Base-by-base conservation (phyloP, 2,888 invertebrate genomes). In the Blastobasis lacticolella region DNA sequence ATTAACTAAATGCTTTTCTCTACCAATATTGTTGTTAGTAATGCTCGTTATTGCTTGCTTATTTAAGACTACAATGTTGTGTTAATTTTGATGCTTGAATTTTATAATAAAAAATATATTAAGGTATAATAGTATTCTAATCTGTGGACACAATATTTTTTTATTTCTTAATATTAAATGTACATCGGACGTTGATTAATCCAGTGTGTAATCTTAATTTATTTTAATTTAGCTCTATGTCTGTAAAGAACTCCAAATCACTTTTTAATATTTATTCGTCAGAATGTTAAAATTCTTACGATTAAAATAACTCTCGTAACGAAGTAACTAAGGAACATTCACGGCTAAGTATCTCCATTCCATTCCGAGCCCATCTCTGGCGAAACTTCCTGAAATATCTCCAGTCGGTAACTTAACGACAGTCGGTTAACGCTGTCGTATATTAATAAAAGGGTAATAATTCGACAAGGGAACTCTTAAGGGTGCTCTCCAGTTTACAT, bases 401-500 rank as follows among this genome's bases (percentile, higher is more conserved):
- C 46, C 50, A 48, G 52, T 56, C 47, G 49, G 45, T 45, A 45
- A 52, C 53, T 57, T 57, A 58, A 58, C 58, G 55, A 55, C 55
- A 50, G 51, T 38, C 23, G 52, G 58, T 58, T 58, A 58, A 57
- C 54, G 58, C 46, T 45, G 57, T 53, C 58, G 55, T 58, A 58
- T 57, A 57, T 58, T 58, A 58, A 58, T 57, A 58, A 58, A 58
- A 57, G 57, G 58, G 57, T 57, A 58, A 57, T 58, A 58, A 58
- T 58, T 58, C 53, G 58, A 53, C 54, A 51, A 49, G 43, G 53
- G 48, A 52, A 53, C 53, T 46, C 53, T 51, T 46, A 45, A 52
- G 48, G 47, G 55, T 43, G 10, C 41, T 50, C 23, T 48, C 48
- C 51, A 45, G 48, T 48, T 56, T 52, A 54, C 46, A 54, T 41